Evolutionary conservation across 2,113 vertebrate species (phyloP), one percentile per base, ranked within the genome.

Genomic region (Catagonus wagneri): DNA sequence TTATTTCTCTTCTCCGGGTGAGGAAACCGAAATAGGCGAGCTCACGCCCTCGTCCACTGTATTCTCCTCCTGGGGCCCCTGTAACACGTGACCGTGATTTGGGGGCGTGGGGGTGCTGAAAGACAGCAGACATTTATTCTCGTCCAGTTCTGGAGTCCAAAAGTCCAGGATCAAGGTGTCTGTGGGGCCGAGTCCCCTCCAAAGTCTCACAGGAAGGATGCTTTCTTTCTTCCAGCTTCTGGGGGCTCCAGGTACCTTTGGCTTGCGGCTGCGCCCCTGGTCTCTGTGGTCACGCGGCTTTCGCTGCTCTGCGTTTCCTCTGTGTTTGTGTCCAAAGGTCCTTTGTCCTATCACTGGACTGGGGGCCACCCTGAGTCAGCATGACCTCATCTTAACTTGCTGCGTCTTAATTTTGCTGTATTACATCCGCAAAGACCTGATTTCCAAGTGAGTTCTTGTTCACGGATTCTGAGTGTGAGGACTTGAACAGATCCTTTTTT

Each of bases 311-410:
- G 80, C 4, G 0, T 56, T 34, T 65, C 29, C 54, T 56, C 75
- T 29, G 3, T 11, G 63, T 60, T 11, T 29, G 36, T 4, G 36
- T 50, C 61, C 52, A 12, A 7, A 60, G 12, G 3, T 13, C 52
- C 29, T 22, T 36, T 3, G 7, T 34, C 36, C 16, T 69, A 0
- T 19, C 36, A 4, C 5, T 8, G 22, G 61, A 0, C 0, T 0
- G 2, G 39, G 4, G 29, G 52, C 74, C 3, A 1, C 52, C 15
- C 39, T 23, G 0, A 4, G 9, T 15, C 61, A 16, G 61, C 29
- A 0, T 2, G 0, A 79, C 15, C 36, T 79, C 36, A 1, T 19
- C 52, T 27, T 32, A 11, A 14, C 36, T 20, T 27, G 29, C 19
- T 0, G 15, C 15, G 1, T 56, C 63, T 86, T 5, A 7, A 3